phyloP scores from a whole-genome alignment of 2,797 vertebrate species.

The Tapera naevia region DNA sequence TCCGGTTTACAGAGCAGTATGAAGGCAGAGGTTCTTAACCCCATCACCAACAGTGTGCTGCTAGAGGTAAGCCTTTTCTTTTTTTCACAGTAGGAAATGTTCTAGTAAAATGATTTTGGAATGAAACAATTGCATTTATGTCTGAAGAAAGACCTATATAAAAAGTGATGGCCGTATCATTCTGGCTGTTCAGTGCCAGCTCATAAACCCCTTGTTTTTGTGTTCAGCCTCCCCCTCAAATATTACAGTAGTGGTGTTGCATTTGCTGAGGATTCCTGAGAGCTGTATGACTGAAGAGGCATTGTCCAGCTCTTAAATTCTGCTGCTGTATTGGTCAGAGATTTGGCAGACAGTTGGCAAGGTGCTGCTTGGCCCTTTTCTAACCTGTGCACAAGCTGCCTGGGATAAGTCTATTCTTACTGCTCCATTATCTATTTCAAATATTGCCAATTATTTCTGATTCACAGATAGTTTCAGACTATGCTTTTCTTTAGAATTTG shows the following conservation, averaged over 20 bases:
- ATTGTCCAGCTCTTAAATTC: not conserved
- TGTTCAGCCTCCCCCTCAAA: conserved; percentile 43
- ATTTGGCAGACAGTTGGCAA: not conserved
- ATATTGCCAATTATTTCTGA: not conserved
- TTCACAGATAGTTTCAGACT: not conserved
- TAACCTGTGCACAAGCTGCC: not conserved
- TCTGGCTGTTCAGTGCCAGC: not conserved
- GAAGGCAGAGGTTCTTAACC: conserved; percentile 94
- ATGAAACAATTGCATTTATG: not conserved
- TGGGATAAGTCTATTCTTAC: not conserved
- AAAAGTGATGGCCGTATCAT: not conserved
- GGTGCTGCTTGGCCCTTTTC: not conserved
- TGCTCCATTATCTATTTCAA: not conserved
- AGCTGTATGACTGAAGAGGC: conserved; percentile 11
- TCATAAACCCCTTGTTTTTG: not conserved
- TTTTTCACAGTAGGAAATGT: not conserved
- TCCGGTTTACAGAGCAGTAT: conserved; percentile 81
- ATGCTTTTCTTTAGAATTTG: not conserved
- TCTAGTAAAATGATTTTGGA: not conserved
- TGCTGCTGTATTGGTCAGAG: not conserved
- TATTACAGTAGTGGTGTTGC: not conserved
- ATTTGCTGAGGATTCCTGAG: conserved; percentile 39
- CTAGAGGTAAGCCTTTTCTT: conserved; percentile 85
- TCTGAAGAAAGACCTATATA: not conserved
- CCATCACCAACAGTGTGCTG: conserved; percentile 85